These are phyloP conservation scores for Nyctereutes procyonoides DNA, from an alignment of 2,113 vertebrate species.

Conservation along the genomic window DNA sequence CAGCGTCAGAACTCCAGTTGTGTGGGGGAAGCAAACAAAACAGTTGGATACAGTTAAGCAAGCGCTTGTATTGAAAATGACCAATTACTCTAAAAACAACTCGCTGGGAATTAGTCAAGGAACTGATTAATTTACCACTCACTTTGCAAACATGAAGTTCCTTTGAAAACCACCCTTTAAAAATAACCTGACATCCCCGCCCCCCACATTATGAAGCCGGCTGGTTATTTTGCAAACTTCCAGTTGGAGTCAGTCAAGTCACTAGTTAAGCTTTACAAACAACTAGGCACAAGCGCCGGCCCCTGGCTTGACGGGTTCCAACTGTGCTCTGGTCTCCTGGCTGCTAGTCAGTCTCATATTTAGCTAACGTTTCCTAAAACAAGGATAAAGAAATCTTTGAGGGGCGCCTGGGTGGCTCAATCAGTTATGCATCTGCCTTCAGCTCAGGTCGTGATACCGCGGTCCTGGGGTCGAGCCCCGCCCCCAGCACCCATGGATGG, in stretches of 20 bases:
- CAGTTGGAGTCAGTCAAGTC: not conserved
- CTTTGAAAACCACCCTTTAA: constrained; percentile 55
- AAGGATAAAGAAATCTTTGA: not conserved
- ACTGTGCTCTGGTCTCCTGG: not conserved
- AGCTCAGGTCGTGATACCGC: no score
- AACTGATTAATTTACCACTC: constrained; percentile 50
- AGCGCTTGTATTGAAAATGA: constrained; percentile 61
- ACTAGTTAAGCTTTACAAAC: not conserved
- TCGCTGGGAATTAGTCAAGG: constrained; percentile 24
- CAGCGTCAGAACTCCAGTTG: not conserved
- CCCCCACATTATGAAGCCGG: not conserved
- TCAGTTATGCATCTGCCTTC: no score
- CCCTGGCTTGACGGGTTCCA: not conserved
- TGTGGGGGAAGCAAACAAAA: constrained; percentile 32
- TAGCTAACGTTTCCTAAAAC: not conserved
- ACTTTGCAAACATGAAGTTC: constrained; percentile 32
- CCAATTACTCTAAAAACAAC: constrained; percentile 64
- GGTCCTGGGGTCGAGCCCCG: no score
- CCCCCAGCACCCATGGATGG: no score
- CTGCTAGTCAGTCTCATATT: not conserved
- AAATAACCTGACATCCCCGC: not conserved
- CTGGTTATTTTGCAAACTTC: not conserved
- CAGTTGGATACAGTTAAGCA: constrained; percentile 48
- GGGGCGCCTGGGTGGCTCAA: no score
- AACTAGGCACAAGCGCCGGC: not conserved